Percentiles rank a stretch among this genome's conserved stretches.
These are phyloP conservation scores for Argentina silus DNA, from an alignment of 2,797 vertebrate genomes.

Conservation along the genomic window DNA sequence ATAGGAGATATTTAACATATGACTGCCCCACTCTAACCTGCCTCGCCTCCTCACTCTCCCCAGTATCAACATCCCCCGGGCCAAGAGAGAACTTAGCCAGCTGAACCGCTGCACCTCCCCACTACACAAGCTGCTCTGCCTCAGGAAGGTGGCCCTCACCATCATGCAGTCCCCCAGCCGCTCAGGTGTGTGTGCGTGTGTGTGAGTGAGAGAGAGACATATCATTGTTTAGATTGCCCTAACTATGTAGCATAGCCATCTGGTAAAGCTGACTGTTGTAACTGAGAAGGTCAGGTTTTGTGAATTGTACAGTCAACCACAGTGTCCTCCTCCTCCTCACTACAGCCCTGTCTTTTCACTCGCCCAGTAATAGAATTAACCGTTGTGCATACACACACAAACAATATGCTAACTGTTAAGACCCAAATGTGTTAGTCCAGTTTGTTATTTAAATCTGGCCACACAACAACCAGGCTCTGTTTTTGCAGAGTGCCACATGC, in stretches of 20 bases:
- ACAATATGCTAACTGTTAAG: conserved; percentile 50
- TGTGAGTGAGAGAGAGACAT: conserved; percentile 16
- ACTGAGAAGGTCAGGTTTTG: background rate
- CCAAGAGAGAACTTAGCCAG: conserved; percentile 90
- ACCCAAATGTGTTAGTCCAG: conserved; percentile 43
- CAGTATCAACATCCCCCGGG: conserved; percentile 92
- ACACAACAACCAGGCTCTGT: conserved; percentile 42
- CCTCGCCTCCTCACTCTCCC: background rate
- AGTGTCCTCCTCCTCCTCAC: background rate
- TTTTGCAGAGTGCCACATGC: conserved; percentile 37
- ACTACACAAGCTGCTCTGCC: conserved; percentile 92
- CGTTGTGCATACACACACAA: background rate
- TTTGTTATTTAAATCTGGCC: conserved; percentile 54
- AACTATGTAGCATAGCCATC: conserved; percentile 1
- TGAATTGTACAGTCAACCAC: background rate
- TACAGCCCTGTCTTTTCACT: background rate
- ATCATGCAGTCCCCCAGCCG: conserved; percentile 87
- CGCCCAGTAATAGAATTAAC: conserved; percentile 28
- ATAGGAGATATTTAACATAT: too few relatives aligned
- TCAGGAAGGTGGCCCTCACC: conserved; percentile 85
- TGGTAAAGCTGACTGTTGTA: conserved; percentile 12
- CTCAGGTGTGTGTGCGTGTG: conserved; percentile 80
- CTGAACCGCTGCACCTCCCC: conserved; percentile 92
- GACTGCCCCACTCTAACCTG: background rate
- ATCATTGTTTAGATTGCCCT: background rate